Base-by-base conservation (phyloP, 2,888 invertebrate genomes). In the Plutella xylostella region DNA sequence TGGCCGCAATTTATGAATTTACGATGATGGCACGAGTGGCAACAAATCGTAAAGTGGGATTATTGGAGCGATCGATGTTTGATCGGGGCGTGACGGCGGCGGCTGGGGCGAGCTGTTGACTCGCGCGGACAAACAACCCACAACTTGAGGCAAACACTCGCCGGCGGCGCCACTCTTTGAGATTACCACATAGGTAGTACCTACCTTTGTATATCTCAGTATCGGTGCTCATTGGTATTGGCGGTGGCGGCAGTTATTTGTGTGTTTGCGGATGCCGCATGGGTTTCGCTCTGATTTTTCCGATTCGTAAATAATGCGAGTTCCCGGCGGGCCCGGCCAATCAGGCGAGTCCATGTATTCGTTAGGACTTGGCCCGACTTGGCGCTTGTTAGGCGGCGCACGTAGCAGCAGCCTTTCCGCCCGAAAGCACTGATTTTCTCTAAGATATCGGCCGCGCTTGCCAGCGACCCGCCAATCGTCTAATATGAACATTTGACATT, bases 181-280 rank as follows among this genome's bases (percentile, higher is more conserved):
- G 71, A 74, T 75, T 74, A 75, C n/a, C 65, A 61, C 61, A 69
- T 71, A 68, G 58, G 55, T 46, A n/a, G n/a, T n/a, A n/a, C n/a
- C n/a, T n/a, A n/a, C n/a, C n/a, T n/a, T n/a, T n/a, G n/a, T n/a
- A n/a, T n/a, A n/a, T n/a, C n/a, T 51, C 65, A 58, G 74, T 75
- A 78, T 82, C 82, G 72, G 60, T 75, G 63, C 78, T 82, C 83
- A 83, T 83, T 79, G 75, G 77, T 83, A 82, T 83, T 79, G 79
- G 73, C 62, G 63, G 74, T 56, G 63, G 72, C 57, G 71, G 68
- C 64, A 71, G 75, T 82, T 80, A 80, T 82, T 82, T 80, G 75
- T 80, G 78, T 80, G 76, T 79, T 79, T 78, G 73, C 68, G 71
- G 68, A 73, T 74, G 72, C 73, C 72, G 70, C 70, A 74, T 76